phyloP scores from a whole-genome alignment of 2,888 invertebrate species.

The Nesidiocoris tenuis region DNA sequence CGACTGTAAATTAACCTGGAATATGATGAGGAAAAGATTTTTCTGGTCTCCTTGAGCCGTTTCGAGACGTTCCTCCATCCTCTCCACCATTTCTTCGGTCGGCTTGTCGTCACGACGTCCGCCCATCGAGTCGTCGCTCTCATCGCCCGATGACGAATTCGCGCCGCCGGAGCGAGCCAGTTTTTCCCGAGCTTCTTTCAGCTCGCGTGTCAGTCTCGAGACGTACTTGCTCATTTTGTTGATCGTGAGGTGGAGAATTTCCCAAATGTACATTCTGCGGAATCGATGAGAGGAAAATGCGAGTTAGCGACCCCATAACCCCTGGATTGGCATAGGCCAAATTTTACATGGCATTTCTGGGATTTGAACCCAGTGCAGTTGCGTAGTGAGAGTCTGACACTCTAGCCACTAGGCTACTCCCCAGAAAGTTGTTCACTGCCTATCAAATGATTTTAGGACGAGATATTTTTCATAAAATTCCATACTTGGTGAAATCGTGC shows the following conservation, averaged over 20 bases:
- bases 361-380: too few relatives aligned
- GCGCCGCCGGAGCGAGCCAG: slow-evolving; percentile 79
- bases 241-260: slow-evolving; percentile 91
- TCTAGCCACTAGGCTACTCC: too few relatives aligned
- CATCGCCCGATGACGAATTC: slow-evolving; percentile 67
- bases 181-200: slow-evolving; percentile 82
- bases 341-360: too few relatives aligned
- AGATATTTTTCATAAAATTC: too few relatives aligned
- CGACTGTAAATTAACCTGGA: too few relatives aligned
- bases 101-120: slow-evolving; percentile 61
- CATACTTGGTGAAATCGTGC: slow-evolving; percentile 79
- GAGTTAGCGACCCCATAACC: too few relatives aligned
- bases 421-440: too few relatives aligned
- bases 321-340: too few relatives aligned
- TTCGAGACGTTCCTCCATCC: slow-evolving; percentile 93
- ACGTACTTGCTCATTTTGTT: slow-evolving; percentile 97
- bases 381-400: too few relatives aligned
- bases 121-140: slow-evolving; percentile 62
- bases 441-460: too few relatives aligned
- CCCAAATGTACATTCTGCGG: slow-evolving; percentile 88
- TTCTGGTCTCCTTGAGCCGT: slow-evolving; percentile 95
- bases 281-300: too few relatives aligned
- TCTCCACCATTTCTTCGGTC: slow-evolving; percentile 83
- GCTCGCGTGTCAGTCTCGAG: slow-evolving; percentile 64
- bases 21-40: slow-evolving; percentile 92